Conservation (phyloP, 1,140 invertebrate species). For the Hesperophylax magnus region DNA sequence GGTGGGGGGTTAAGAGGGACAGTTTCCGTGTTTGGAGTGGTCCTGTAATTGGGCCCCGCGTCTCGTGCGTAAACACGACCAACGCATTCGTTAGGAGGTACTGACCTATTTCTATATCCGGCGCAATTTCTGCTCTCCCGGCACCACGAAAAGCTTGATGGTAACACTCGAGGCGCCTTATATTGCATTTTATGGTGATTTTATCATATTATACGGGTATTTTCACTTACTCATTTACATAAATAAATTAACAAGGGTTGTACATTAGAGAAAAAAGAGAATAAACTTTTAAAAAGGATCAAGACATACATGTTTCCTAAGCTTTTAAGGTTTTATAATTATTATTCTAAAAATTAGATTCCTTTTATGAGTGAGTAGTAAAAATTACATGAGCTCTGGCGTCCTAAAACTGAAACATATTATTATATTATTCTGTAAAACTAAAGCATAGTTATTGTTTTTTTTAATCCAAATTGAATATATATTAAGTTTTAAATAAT, state of each 20-base stretch:
- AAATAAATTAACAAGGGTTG: not conserved
- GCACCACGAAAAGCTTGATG: not conserved
- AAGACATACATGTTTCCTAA: too few species aligned
- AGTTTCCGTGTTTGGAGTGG: constrained; percentile 32
- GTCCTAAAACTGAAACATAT: too few species aligned
- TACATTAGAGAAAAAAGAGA: too few species aligned
- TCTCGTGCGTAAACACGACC: constrained; percentile 2
- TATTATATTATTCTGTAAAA: too few species aligned
- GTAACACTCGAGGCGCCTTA: not conserved
- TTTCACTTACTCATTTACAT: not conserved
- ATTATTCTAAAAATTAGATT: too few species aligned
- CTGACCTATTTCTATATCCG: not conserved
- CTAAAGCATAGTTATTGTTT: too few species aligned
- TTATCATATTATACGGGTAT: not conserved
- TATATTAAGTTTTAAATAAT: too few species aligned
- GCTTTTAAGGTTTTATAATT: too few species aligned
- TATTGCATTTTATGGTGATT: not conserved
- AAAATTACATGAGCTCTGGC: too few species aligned
- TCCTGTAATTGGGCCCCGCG: constrained; percentile 7
- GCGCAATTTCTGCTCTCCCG: not conserved
- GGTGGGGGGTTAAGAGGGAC: constrained; percentile 1
- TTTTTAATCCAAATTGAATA: too few species aligned
- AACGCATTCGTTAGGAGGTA: not conserved
- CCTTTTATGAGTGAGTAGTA: too few species aligned
- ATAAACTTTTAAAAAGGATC: too few species aligned